Percentiles rank a stretch among this genome's conserved stretches.
Conservation (phyloP, 2,113 vertebrate species). For the Noturus placidus region DNA sequence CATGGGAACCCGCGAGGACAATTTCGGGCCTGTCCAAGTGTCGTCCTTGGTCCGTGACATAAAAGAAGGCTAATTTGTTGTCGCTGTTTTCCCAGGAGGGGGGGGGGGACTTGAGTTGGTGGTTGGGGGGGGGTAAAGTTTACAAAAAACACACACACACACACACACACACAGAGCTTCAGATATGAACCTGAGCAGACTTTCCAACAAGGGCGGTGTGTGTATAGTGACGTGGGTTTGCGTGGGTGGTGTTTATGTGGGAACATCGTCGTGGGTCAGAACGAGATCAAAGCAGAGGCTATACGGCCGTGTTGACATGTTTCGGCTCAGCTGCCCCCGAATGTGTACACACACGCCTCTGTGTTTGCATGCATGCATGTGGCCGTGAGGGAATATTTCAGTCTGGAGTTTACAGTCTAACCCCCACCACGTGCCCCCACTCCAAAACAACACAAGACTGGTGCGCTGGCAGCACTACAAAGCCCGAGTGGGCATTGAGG, state of each 20-base stretch:
- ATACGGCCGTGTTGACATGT: constrained; percentile 20
- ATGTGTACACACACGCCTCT: constrained; percentile 32
- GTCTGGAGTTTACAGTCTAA: constrained; percentile 30
- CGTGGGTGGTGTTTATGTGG: constrained; percentile 37
- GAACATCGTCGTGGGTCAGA: constrained; percentile 32
- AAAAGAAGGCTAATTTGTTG: constrained; percentile 85
- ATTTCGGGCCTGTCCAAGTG: constrained; percentile 80
- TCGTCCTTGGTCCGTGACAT: constrained; percentile 75
- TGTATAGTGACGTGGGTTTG: constrained; percentile 47
- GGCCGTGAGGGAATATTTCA: constrained; percentile 31
- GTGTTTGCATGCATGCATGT: constrained; percentile 34
- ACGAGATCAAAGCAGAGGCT: constrained; percentile 25
- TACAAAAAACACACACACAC: constrained; percentile 63
- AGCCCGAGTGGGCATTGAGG: constrained; percentile 57
- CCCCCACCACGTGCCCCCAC: constrained; percentile 48
- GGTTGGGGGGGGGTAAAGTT: constrained; percentile 57
- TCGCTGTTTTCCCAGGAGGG: constrained; percentile 84
- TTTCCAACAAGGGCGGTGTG: not conserved
- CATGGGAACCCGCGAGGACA: constrained; percentile 81
- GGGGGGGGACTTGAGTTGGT: constrained; percentile 44
- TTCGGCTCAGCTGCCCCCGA: constrained; percentile 7
- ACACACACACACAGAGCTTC: constrained; percentile 53
- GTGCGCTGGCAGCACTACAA: constrained; percentile 63
- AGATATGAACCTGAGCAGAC: constrained; percentile 65
- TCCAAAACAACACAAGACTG: constrained; percentile 56